Evolutionary conservation across 2,888 invertebrate species (phyloP), one percentile per base, ranked within the genome.

Genomic region (Orthonychiurus folsomi): DNA sequence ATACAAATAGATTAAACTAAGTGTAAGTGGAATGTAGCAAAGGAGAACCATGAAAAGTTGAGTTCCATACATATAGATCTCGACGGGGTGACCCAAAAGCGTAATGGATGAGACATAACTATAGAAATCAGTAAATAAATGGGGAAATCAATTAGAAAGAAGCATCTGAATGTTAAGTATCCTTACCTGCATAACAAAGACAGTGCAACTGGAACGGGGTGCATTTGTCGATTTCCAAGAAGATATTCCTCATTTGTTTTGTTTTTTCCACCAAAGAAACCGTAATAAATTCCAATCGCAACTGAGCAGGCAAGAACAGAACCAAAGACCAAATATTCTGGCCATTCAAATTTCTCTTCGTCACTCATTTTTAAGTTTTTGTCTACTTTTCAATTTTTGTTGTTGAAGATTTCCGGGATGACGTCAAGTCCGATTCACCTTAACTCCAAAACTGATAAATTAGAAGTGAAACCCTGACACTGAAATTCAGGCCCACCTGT

Each of bases 191-290:
- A 92, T 47, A 90, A 88, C 60, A 94, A 80, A 59, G 93, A 93
- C 77, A 93, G 82, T 0, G 93, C 89, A 79, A 91, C 92, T 0
- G 93, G 93, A 66, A 93, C 83, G 1, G 91, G 86, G 25, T 86
- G 85, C 89, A 93, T 90, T 26, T 84, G 83, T 2, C 89, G 86
- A 2, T 85, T 85, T 1, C 91, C 93, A 37, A 92, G 81, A 15
- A 59, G 26, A 25, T 59, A 59, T 24, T 59, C 59, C 5, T 28
- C 59, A 23, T 47, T 59, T 3, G 59, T 59, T 25, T 28, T 37
- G 26, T 59, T 59, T 20, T 59, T 59, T 15, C 23, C 37, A 5
- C 59, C 59, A 48, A 59, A 59, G 26, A 27, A 59, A 20, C 59
- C 59, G 50, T 37, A 59, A 50, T 37, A 59, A 28, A 59, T 59